Conservation (phyloP, 37 sponge, comb jelly and placozoan species). For the Agelas oroides region DNA sequence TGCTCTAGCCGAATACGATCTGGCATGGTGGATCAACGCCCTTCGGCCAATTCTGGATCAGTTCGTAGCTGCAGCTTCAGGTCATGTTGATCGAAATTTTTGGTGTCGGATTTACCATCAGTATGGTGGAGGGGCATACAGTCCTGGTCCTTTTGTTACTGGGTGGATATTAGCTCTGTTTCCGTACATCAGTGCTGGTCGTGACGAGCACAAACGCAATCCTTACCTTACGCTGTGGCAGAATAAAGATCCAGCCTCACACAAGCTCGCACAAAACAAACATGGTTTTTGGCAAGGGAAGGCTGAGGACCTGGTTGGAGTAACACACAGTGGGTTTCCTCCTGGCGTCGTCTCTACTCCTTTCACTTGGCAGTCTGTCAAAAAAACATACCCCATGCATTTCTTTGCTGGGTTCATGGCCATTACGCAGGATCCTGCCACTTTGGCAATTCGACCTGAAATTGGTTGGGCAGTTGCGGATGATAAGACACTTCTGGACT, state of each 20-base stretch:
- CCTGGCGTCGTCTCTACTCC: constrained; percentile 46
- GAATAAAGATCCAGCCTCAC: neutral
- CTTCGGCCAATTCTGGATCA: constrained; percentile 55
- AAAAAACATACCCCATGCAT: constrained; percentile 26
- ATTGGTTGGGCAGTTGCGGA: constrained; percentile 72
- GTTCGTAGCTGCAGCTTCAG: constrained; percentile 59
- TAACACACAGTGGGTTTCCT: constrained; percentile 24
- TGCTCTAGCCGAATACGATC: constrained; percentile 46
- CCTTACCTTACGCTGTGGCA: constrained; percentile 9
- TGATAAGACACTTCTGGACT: neutral
- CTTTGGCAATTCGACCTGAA: constrained; percentile 51
- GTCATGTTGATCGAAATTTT: constrained; percentile 49
- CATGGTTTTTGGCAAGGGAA: neutral
- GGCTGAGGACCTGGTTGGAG: neutral
- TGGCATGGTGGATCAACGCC: constrained; percentile 60
- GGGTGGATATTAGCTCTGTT: constrained; percentile 64
- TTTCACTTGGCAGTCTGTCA: constrained; percentile 44
- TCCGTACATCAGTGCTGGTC: constrained; percentile 26
- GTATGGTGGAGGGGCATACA: neutral
- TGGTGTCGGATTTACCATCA: constrained; percentile 60
- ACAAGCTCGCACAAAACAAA: neutral
- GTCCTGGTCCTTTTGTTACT: constrained; percentile 40
- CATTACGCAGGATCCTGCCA: constrained; percentile 32
- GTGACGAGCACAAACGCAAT: neutral
- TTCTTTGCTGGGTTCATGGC: constrained; percentile 71